Conservation (phyloP, 1,140 invertebrate genomes). For the Chionoecetes opilio region DNA sequence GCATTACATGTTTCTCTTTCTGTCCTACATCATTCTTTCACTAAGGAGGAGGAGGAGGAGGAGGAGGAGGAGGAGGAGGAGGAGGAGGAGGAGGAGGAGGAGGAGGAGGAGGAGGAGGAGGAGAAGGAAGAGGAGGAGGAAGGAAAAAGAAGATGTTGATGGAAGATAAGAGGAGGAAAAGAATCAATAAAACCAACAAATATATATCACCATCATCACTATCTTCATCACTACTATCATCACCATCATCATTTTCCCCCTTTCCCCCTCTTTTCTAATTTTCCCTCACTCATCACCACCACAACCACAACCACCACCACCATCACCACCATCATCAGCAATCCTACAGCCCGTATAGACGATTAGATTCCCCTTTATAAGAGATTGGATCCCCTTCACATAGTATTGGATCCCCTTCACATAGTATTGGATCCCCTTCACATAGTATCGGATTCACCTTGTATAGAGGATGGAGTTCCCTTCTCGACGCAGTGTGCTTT, state of each 20-base stretch:
- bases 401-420: background rate
- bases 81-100: background rate
- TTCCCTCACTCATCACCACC: background rate
- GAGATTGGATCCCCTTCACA: background rate
- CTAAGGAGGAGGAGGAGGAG: background rate
- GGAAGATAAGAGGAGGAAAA: background rate
- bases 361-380: background rate
- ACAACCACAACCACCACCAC: background rate
- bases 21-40: background rate
- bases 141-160: background rate
- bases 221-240: no score
- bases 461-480: background rate
- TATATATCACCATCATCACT: no score
- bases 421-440: background rate
- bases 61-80: background rate
- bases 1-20: background rate
- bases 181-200: no score
- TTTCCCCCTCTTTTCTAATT: no score
- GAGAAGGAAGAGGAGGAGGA: background rate
- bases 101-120: background rate
- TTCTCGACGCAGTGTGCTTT: background rate
- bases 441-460: background rate
- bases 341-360: background rate
- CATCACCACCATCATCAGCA: background rate
- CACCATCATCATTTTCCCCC: no score